These are phyloP conservation scores for Oceanodroma leucorhoa DNA, from an alignment of 2,797 vertebrate genomes.

Conservation along the genomic window DNA sequence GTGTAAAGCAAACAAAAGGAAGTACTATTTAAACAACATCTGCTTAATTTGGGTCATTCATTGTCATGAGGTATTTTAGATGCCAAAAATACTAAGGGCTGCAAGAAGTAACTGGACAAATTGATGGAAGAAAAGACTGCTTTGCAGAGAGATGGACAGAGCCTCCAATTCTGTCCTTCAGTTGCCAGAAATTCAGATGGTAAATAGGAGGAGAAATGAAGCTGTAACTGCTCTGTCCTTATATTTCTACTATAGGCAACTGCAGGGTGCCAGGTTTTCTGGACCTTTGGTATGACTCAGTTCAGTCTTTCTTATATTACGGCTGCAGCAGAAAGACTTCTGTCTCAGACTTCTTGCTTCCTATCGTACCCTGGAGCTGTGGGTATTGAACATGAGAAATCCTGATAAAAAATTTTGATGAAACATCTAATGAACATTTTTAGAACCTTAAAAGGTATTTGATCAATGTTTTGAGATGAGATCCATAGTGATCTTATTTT, in stretches of 20 bases:
- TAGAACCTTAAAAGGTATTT: neutral
- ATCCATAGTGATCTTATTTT: conserved; percentile 30
- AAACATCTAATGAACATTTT: neutral
- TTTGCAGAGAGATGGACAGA: neutral
- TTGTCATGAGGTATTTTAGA: neutral
- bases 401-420: neutral
- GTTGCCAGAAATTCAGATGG: neutral
- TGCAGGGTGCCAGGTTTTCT: neutral
- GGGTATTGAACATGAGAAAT: neutral
- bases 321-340: neutral
- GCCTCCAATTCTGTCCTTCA: neutral
- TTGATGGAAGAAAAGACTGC: neutral
- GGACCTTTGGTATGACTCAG: neutral
- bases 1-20: neutral
- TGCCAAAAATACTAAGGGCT: neutral
- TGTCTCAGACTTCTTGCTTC: neutral
- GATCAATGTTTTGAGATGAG: neutral
- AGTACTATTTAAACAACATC: conserved; percentile 1
- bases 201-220: neutral
- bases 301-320: neutral
- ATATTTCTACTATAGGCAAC: neutral
- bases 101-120: neutral
- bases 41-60: neutral
- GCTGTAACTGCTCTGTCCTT: neutral
- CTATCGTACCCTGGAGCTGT: neutral